phyloP scores from a whole-genome alignment of 2,113 vertebrate species.

The Furnarius figulus region DNA sequence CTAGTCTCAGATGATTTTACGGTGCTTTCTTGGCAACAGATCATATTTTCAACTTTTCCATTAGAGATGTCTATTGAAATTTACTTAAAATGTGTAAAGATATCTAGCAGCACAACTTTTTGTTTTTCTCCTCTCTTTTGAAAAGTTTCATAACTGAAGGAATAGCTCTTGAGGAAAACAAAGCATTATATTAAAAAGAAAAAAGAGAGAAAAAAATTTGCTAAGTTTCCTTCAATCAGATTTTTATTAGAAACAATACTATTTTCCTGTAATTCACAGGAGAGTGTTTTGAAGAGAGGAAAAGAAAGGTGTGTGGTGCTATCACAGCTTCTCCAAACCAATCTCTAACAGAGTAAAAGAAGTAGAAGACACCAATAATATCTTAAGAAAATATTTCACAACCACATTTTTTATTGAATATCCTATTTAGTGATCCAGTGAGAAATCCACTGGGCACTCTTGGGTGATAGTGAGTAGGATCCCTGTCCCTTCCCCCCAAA shows the following conservation, averaged over 20 bases:
- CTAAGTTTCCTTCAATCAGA: neutral
- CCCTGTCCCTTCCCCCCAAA: neutral
- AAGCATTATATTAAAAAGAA: neutral
- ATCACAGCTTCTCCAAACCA: neutral
- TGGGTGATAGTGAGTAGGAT: neutral
- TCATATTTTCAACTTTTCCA: neutral
- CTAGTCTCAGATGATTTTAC: neutral
- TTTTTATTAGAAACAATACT: neutral
- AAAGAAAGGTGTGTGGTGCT: neutral
- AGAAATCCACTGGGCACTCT: neutral
- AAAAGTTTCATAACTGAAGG: neutral
- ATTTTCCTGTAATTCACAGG: neutral
- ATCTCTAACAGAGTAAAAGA: neutral
- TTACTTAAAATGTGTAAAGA: neutral
- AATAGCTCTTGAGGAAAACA: neutral
- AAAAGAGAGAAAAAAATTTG: neutral
- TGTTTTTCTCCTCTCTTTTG: neutral
- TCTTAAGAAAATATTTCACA: neutral
- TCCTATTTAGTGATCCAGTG: neutral
- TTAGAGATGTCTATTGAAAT: neutral
- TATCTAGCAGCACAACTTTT: neutral
- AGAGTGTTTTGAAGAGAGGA: neutral
- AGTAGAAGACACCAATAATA: neutral
- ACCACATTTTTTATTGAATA: neutral
- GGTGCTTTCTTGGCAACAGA: neutral